Base-by-base conservation (phyloP, 2,113 vertebrate species). In the Vidua macroura region DNA sequence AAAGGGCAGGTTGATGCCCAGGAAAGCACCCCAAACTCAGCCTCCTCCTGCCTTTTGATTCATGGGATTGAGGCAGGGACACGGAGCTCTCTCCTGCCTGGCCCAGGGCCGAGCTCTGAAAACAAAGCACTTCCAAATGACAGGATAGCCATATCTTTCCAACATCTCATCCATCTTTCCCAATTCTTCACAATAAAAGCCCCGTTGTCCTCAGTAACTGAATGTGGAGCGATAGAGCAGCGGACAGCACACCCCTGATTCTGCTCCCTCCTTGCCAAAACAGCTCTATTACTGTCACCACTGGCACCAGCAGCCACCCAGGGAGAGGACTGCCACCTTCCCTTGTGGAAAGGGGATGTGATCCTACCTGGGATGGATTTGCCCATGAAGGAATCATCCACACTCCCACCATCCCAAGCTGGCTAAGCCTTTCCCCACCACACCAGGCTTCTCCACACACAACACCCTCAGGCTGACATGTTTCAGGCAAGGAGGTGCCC, bases 381-480 rank as follows among this genome's bases (percentile, higher is more conserved):
- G 10, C 23, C 44, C 6, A 15, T 10, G 44, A 56, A 68, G 35
- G 74, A 90, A 52, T 35, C 35, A 15, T 18, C 15, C 72, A 46
- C 2, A 0, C 0, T 67, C 13, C 28, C 6, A 11, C 35, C 10
- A 3, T 30, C 14, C 51, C 46, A 49, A 68, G 43, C n/a, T 6
- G 4, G 13, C 23, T 56, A 10, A 91, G 31, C 48, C 46, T 13
- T 60, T 75, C 12, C 24, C 18, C 55, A 78, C 6, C 6, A 1
- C 43, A 35, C 10, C 5, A 2, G 27, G 15, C 39, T 75, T 35
- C 41, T 88, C 30, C 37, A 80, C 39, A 86, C 39, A 22, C 1
- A 1, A 5, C 8, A 18, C 11, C 17, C 73, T 89, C 39, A 63
- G 43, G 18, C n/a, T 86, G 6, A 0, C 15, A 2, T 3, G 0